Conservation (phyloP, 2,888 invertebrate genomes). For the Sussaba pulchella region DNA sequence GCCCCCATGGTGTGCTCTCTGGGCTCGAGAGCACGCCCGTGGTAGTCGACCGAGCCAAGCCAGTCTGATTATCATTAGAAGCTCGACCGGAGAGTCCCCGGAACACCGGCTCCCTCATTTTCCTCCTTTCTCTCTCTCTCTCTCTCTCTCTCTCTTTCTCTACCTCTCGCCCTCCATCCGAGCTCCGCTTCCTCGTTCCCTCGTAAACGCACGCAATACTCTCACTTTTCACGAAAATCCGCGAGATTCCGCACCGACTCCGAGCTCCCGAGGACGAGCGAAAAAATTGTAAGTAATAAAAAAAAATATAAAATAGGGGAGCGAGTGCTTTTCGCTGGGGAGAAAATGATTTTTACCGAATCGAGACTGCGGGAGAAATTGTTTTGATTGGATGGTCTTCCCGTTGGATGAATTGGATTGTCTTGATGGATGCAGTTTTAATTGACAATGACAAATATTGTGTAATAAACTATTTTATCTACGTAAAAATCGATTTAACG, state of each 20-base stretch:
- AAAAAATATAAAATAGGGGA: not conserved
- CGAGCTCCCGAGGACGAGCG: conserved; percentile 10
- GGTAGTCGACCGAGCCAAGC: conserved; percentile 59
- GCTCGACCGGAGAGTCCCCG: conserved; percentile 60
- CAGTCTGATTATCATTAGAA: conserved; percentile 82
- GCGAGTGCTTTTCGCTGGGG: conserved; percentile 1
- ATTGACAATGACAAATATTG: not conserved
- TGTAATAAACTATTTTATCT: too few relatives aligned
- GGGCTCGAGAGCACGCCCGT: conserved; percentile 36
- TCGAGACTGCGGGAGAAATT: not conserved
- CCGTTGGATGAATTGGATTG: not conserved
- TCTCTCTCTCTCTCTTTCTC: not conserved
- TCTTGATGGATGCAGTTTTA: not conserved
- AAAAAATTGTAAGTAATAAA: conserved; percentile 21
- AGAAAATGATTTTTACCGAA: conserved; percentile 7
- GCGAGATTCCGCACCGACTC: conserved; percentile 60
- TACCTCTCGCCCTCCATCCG: conserved; percentile 1
- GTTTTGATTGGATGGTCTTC: conserved; percentile 12
- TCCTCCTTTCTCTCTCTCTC: conserved; percentile 6
- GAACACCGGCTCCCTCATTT: conserved; percentile 53
- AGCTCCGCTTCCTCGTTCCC: conserved; percentile 32
- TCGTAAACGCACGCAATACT: conserved; percentile 63
- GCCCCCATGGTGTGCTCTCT: conserved; percentile 73
- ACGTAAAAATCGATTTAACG: too few relatives aligned
- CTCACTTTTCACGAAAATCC: conserved; percentile 52